These are phyloP conservation scores for Aricia agestis DNA, from an alignment of 1,140 invertebrate genomes.

Conservation along the genomic window DNA sequence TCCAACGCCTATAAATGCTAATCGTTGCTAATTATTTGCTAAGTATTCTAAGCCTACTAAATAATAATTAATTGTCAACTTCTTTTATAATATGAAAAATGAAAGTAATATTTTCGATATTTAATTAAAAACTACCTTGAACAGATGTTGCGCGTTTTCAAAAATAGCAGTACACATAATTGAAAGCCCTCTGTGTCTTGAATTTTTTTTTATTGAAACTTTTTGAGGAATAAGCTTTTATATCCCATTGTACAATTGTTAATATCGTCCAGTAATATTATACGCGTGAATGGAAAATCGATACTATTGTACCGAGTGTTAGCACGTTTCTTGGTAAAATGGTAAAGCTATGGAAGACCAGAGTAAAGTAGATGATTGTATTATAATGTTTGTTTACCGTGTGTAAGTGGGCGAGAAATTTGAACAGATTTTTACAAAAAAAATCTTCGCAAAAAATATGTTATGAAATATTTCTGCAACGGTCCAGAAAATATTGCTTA, in stretches of 20 bases:
- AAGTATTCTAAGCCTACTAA: too few species aligned
- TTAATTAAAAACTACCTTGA: too few species aligned
- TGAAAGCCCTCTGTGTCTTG: not conserved
- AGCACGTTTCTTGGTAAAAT: not conserved
- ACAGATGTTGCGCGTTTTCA: too few species aligned
- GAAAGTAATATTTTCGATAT: too few species aligned
- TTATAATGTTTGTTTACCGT: slow-evolving; percentile 5
- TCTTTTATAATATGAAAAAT: too few species aligned
- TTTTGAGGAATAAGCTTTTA: not conserved
- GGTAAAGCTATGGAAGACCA: not conserved
- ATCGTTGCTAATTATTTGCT: too few species aligned
- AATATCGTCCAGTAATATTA: slow-evolving; percentile 22
- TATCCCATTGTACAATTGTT: slow-evolving; percentile 10
- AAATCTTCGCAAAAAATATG: not conserved
- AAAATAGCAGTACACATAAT: too few species aligned
- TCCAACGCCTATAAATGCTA: too few species aligned
- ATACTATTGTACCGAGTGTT: slow-evolving; percentile 22
- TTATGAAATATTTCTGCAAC: too few species aligned
- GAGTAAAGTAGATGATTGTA: not conserved
- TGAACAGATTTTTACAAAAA: not conserved
- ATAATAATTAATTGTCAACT: too few species aligned
- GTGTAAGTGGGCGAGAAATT: not conserved
- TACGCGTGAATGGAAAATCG: slow-evolving; percentile 21
- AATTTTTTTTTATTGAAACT: not conserved
- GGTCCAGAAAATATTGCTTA: too few species aligned